Conservation (phyloP, 2,113 vertebrate species). For the Pithys albifrons region DNA sequence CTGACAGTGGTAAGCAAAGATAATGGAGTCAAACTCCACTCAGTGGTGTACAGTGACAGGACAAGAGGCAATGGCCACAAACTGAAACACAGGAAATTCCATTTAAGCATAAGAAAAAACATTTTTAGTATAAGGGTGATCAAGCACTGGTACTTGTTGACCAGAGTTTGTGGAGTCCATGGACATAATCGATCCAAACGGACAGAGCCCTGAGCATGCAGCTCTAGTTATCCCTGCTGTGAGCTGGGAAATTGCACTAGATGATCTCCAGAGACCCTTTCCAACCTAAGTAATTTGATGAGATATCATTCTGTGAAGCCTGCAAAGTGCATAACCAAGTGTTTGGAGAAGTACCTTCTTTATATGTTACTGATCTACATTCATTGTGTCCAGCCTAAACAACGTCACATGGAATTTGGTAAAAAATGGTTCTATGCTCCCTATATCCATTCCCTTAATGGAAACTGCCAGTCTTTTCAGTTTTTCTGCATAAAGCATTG, state of each 20-base stretch:
- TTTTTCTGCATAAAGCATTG: neutral
- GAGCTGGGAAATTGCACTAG: too few species aligned
- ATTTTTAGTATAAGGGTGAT: neutral
- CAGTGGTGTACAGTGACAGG: neutral
- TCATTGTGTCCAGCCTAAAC: neutral
- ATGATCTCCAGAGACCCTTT: neutral
- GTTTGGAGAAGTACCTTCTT: neutral
- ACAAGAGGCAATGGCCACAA: neutral
- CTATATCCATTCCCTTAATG: neutral
- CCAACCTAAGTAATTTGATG: neutral
- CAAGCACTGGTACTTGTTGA: fast-evolving
- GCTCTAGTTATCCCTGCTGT: neutral
- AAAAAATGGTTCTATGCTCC: neutral
- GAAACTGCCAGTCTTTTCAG: neutral
- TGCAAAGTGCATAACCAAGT: neutral
- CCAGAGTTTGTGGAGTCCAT: neutral
- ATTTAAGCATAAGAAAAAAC: neutral
- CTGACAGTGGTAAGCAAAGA: neutral
- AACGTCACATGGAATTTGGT: neutral
- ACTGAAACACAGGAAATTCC: neutral
- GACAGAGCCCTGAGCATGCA: neutral
- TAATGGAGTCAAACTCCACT: neutral
- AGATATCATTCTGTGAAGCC: neutral
- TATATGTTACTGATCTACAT: neutral
- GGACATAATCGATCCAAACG: neutral